Conservation (phyloP, 2,113 vertebrate species). For the Triplophysa tibetana region DNA sequence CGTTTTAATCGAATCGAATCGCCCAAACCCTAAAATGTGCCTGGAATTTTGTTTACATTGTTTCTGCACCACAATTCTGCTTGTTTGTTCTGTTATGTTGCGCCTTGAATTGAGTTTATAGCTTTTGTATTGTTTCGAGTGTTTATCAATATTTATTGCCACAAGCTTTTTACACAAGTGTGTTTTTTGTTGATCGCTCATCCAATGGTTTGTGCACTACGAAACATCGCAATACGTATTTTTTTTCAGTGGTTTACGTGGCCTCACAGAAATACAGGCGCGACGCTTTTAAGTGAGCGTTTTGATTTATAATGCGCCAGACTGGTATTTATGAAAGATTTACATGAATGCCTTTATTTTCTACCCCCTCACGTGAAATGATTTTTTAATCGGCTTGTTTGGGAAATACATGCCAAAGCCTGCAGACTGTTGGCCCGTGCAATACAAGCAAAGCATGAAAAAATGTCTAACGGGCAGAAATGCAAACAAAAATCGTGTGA, state of each 20-base stretch:
- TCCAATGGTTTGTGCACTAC: not conserved
- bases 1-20: constrained; percentile 5
- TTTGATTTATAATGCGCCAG: not conserved
- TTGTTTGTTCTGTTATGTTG: constrained; percentile 5
- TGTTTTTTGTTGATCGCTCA: not conserved
- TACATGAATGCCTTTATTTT: not conserved
- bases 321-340: not conserved
- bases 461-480: not conserved
- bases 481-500: constrained; percentile 1
- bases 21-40: constrained; percentile 45
- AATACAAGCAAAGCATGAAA: constrained; percentile 36
- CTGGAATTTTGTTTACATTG: constrained; percentile 51
- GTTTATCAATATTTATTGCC: constrained; percentile 47
- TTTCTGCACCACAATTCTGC: constrained; percentile 11
- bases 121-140: not conserved
- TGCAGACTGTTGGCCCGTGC: constrained; percentile 18
- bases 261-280: not conserved
- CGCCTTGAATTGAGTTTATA: constrained; percentile 16
- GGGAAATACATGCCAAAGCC: constrained; percentile 25
- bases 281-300: not conserved
- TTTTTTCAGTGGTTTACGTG: not conserved
- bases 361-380: not conserved
- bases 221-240: not conserved
- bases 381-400: constrained; percentile 1
- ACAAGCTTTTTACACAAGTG: constrained; percentile 31